Evolutionary conservation across 2,888 invertebrate genomes (phyloP).

Genomic region (Drosophila barbarae): DNA sequence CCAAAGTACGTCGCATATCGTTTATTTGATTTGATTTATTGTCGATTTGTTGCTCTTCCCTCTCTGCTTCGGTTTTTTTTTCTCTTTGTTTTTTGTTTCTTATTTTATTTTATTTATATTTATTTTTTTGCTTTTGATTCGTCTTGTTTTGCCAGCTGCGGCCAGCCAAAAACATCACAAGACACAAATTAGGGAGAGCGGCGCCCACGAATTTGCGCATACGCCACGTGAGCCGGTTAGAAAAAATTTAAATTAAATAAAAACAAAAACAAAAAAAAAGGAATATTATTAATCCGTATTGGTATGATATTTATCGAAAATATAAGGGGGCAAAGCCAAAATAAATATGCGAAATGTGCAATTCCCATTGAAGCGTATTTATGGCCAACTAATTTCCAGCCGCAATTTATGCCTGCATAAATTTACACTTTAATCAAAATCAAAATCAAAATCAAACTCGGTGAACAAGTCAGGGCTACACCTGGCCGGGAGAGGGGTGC

Average conservation of each 20-base stretch:
- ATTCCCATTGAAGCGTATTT: conserved; percentile 14
- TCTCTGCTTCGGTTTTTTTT: not conserved
- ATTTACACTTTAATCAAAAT: conserved; percentile 40
- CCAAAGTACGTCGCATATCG: conserved; percentile 53
- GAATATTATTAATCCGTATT: conserved; percentile 14
- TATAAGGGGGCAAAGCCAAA: not conserved
- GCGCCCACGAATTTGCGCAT: conserved; percentile 54
- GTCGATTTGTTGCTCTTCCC: conserved; percentile 35
- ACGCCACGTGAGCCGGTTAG: conserved; percentile 48
- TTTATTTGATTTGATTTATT: conserved; percentile 66
- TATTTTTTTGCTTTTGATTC: conserved; percentile 5
- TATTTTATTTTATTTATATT: not conserved
- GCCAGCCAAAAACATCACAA: conserved; percentile 51
- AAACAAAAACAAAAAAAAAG: not conserved
- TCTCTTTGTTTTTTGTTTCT: not conserved
- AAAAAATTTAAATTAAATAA: not conserved
- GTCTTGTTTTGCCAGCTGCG: conserved; percentile 57
- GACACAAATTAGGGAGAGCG: conserved; percentile 39
- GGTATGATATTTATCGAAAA: conserved; percentile 1
- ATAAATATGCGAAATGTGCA: conserved; percentile 18
- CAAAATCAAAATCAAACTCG: not conserved
- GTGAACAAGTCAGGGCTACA: not conserved
- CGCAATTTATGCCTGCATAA: conserved; percentile 52
- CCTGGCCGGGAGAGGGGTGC: conserved; percentile 11
- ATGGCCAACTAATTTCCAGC: conserved; percentile 54